Conservation (phyloP, 1,140 invertebrate genomes). For the Zaprionus kolodkinae region DNA sequence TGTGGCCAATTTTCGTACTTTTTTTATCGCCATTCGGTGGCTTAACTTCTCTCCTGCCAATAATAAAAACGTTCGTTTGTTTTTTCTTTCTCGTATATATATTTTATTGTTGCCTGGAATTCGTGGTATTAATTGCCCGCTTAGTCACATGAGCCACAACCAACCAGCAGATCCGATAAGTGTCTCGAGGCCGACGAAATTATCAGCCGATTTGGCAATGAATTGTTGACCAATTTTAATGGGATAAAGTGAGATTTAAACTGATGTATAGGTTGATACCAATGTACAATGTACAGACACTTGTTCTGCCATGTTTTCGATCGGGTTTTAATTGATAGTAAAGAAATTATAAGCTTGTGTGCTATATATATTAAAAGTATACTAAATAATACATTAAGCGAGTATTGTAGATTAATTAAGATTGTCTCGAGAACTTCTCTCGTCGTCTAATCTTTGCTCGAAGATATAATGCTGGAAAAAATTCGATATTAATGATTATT, state of each 20-base stretch:
- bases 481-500: too few relatives aligned
- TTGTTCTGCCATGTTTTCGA: neutral
- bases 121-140: slow-evolving; percentile 37
- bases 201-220: slow-evolving; percentile 22
- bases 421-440: too few relatives aligned
- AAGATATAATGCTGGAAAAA: too few relatives aligned
- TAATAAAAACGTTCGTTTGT: slow-evolving; percentile 37
- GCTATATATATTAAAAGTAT: too few relatives aligned
- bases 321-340: neutral
- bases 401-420: too few relatives aligned
- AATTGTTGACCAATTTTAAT: neutral
- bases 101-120: slow-evolving; percentile 44
- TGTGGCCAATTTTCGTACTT: slow-evolving; percentile 44
- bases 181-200: slow-evolving; percentile 7
- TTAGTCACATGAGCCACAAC: slow-evolving; percentile 36
- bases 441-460: too few relatives aligned
- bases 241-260: neutral
- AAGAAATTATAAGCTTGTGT: neutral
- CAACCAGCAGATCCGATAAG: slow-evolving; percentile 18
- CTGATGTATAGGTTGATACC: neutral
- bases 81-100: slow-evolving; percentile 13
- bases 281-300: neutral
- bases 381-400: too few relatives aligned
- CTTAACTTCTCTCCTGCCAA: slow-evolving; percentile 37
- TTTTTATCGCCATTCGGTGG: slow-evolving; percentile 27